Evolutionary conservation across 2,888 invertebrate genomes (phyloP).

Genomic region (Orthosia incerta): DNA sequence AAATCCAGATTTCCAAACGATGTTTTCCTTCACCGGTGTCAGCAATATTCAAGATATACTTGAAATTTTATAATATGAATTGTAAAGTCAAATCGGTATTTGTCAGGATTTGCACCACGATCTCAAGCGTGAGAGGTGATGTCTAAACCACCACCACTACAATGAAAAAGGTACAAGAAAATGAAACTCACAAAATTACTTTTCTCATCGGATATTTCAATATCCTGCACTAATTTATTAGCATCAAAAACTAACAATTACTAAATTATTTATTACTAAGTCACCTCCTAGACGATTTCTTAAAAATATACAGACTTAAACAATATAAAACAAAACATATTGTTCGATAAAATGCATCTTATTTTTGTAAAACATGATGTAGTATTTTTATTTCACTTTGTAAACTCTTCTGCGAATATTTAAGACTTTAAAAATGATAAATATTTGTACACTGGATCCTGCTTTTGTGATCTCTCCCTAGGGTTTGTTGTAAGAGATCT

Average conservation of each 20-base stretch:
- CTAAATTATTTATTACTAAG: conserved; percentile 70
- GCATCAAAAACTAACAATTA: conserved; percentile 66
- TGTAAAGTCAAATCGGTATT: too few species aligned
- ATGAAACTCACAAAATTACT: neutral
- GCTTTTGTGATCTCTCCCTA: too few species aligned
- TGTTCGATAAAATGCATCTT: conserved; percentile 5
- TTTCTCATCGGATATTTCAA: conserved; percentile 60
- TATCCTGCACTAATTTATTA: conserved; percentile 63
- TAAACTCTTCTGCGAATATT: conserved; percentile 18
- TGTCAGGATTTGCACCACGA: too few species aligned
- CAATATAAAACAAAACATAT: conserved; percentile 44
- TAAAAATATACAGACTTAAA: conserved; percentile 49
- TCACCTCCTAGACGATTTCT: conserved; percentile 80
- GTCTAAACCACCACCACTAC: too few species aligned
- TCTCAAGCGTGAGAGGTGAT: too few species aligned
- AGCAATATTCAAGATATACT: too few species aligned
- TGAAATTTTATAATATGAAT: too few species aligned
- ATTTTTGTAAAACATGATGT: conserved; percentile 5
- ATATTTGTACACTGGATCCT: too few species aligned
- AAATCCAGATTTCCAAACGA: too few species aligned
- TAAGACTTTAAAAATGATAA: neutral
- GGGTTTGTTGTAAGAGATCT: too few species aligned
- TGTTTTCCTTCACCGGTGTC: too few species aligned
- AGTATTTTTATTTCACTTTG: neutral
- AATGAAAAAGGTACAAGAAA: neutral